Conservation (phyloP, 2,888 invertebrate species). For the Brachyptera putata region DNA sequence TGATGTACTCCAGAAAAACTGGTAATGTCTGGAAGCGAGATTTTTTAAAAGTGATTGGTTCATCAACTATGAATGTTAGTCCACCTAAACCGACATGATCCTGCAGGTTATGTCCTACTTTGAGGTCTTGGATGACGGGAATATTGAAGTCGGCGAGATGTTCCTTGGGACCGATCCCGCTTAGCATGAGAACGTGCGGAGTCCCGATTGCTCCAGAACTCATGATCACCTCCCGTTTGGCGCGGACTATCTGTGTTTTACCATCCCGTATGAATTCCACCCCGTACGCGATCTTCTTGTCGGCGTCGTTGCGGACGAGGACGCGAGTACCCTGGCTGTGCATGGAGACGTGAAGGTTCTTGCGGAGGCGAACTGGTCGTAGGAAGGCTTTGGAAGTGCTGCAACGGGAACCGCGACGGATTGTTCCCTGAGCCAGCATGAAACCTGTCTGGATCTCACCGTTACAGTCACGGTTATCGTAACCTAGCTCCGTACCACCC, state of each 20-base stretch:
- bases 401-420: constrained; percentile 77
- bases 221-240: constrained; percentile 75
- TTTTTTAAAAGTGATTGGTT: constrained; percentile 73
- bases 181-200: constrained; percentile 87
- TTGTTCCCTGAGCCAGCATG: constrained; percentile 83
- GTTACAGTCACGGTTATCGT: constrained; percentile 74
- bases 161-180: constrained; percentile 78
- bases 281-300: constrained; percentile 54
- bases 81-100: constrained; percentile 87
- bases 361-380: constrained; percentile 69
- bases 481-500: constrained; percentile 39
- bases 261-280: constrained; percentile 69
- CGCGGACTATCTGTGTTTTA: constrained; percentile 58
- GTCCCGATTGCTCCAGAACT: constrained; percentile 85
- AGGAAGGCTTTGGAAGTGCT: constrained; percentile 86
- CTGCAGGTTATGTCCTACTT: constrained; percentile 62
- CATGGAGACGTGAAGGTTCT: constrained; percentile 75
- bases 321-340: constrained; percentile 66
- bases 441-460: constrained; percentile 81
- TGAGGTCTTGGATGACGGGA: constrained; percentile 67
- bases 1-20: constrained; percentile 75
- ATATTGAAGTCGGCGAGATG: constrained; percentile 69
- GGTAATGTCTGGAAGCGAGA: constrained; percentile 70
- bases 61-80: constrained; percentile 74
- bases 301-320: constrained; percentile 10